Conservation (phyloP, 2,113 vertebrate genomes). For the Dryoscopus gambensis region DNA sequence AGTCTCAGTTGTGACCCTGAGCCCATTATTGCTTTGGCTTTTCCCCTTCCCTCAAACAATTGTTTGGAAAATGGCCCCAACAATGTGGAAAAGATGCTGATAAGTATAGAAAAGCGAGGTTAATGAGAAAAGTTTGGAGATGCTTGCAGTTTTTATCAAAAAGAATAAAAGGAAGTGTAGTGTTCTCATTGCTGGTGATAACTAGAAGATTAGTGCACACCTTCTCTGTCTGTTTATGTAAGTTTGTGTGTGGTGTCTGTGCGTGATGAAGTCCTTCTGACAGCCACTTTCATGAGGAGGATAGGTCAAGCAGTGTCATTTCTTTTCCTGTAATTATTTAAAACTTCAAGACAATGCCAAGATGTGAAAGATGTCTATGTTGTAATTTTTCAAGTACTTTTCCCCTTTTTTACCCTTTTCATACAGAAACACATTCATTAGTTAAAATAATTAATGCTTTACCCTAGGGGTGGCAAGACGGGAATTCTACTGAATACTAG, state of each 20-base stretch:
- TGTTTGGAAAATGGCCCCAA: conserved; percentile 75
- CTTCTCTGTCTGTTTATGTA: background rate
- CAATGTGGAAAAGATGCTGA: conserved; percentile 80
- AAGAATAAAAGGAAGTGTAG: conserved; percentile 72
- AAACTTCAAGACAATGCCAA: background rate
- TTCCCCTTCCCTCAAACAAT: conserved; percentile 59
- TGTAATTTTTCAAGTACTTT: background rate
- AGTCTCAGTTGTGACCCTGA: conserved; percentile 70
- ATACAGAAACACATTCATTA: background rate
- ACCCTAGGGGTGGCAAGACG: background rate
- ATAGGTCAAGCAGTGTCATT: background rate
- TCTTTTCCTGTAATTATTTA: background rate
- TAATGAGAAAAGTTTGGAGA: conserved; percentile 76
- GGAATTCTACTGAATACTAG: background rate
- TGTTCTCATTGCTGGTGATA: conserved; percentile 77
- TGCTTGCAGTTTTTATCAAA: conserved; percentile 73
- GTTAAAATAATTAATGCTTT: background rate
- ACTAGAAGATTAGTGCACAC: background rate
- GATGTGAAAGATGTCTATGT: background rate
- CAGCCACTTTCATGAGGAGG: background rate
- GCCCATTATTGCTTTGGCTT: conserved; percentile 72
- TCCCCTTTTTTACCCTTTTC: background rate
- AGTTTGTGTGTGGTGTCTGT: background rate
- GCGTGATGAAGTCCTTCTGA: background rate
- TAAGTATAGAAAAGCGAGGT: conserved; percentile 74